Percentiles rank a stretch among this genome's conserved stretches.
phyloP scores from a whole-genome alignment of 2,797 vertebrate species.

The Loris lydekkerianus region DNA sequence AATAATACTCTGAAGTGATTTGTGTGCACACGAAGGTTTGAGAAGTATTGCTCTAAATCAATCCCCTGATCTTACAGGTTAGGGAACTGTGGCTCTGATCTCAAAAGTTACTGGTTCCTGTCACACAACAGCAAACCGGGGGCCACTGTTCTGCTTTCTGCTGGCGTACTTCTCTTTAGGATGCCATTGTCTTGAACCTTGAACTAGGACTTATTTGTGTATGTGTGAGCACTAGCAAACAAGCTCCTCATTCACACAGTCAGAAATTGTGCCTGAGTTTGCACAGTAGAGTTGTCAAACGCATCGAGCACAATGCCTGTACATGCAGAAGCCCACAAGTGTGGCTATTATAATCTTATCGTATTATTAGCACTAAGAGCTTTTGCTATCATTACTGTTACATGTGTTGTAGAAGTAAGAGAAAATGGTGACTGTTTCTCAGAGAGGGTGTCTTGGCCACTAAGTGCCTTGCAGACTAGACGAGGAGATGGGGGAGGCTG shows the following conservation, averaged over 20 bases:
- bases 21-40: too few species aligned
- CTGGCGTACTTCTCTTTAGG: rapidly evolving
- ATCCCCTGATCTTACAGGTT: background rate
- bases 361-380: background rate
- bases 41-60: background rate
- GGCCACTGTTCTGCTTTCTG: background rate
- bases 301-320: background rate
- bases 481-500: background rate
- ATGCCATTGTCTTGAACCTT: background rate
- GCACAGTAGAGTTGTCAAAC: background rate
- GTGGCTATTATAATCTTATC: background rate
- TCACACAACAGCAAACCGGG: background rate
- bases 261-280: background rate
- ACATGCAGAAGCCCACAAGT: background rate
- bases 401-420: background rate
- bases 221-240: background rate
- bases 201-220: background rate
- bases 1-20: background rate
- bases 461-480: background rate
- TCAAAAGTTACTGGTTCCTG: background rate
- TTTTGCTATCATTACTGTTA: background rate
- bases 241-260: background rate
- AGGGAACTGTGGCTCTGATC: background rate
- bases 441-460: background rate
- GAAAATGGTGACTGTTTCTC: background rate